Percentiles rank a stretch among this genome's conserved stretches.
These are phyloP conservation scores for Tretioscincus oriximinensis DNA, from an alignment of 2,113 vertebrate species.

Conservation along the genomic window DNA sequence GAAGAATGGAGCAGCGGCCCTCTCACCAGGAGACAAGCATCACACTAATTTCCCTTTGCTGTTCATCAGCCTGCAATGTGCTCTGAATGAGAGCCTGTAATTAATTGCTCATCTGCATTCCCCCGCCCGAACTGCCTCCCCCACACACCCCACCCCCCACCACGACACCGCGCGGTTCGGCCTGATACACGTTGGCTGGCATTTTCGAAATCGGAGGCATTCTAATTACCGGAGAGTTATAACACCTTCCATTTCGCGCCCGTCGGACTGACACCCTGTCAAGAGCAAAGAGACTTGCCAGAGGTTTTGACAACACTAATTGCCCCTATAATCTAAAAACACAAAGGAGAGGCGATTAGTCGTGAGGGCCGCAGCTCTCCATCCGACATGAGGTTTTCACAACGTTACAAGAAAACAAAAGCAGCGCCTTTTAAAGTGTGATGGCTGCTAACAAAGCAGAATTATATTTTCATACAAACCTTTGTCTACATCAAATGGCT, in stretches of 20 bases:
- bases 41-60: slow-evolving; percentile 55
- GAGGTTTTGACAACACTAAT: slow-evolving; percentile 77
- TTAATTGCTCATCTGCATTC: slow-evolving; percentile 63
- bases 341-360: slow-evolving; percentile 76
- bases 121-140: slow-evolving; percentile 24
- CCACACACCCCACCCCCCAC: slow-evolving; percentile 54
- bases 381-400: slow-evolving; percentile 75
- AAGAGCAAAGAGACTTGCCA: slow-evolving; percentile 75
- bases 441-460: slow-evolving; percentile 75
- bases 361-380: slow-evolving; percentile 71
- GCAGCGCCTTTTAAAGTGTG: slow-evolving; percentile 71
- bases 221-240: slow-evolving; percentile 74
- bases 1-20: slow-evolving; percentile 13
- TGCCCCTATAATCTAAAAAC: slow-evolving; percentile 77
- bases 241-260: slow-evolving; percentile 75
- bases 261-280: slow-evolving; percentile 74
- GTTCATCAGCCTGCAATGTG: slow-evolving; percentile 65
- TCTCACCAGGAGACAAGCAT: slow-evolving; percentile 33
- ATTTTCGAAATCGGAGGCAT: slow-evolving; percentile 72
- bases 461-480: slow-evolving; percentile 76
- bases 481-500: slow-evolving; percentile 68
- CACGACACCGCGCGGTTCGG: slow-evolving; percentile 29
- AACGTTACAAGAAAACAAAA: slow-evolving; percentile 76
- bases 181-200: slow-evolving; percentile 61
- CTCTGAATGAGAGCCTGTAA: slow-evolving; percentile 68